Conservation (phyloP, 1,140 invertebrate genomes). For the Bombus pascuorum region DNA sequence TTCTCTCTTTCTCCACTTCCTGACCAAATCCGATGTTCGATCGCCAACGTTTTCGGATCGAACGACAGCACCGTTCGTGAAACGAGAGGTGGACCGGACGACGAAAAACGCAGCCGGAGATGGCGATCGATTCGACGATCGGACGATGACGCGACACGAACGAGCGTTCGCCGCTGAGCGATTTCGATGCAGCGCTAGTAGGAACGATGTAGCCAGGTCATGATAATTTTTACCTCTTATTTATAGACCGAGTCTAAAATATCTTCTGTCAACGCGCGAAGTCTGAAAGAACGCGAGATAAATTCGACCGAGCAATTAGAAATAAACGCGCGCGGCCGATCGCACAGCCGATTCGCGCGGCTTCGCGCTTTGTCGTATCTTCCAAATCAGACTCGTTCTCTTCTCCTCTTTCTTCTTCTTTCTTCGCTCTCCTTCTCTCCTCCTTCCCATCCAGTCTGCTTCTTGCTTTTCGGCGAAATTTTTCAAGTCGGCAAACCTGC, state of each 20-base stretch:
- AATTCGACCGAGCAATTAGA: conserved; percentile 30
- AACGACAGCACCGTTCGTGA: background rate
- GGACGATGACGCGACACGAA: no score
- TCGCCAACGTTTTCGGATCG: background rate
- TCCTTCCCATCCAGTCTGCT: background rate
- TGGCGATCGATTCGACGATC: background rate
- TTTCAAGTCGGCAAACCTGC: background rate
- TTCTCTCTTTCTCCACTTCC: background rate
- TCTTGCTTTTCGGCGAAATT: background rate
- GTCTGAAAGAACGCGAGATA: conserved; percentile 41
- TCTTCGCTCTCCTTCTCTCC: background rate
- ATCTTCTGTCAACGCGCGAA: conserved; percentile 43
- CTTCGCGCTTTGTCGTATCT: background rate
- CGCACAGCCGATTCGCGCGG: no score
- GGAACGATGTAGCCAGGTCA: conserved; percentile 29
- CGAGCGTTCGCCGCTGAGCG: background rate
- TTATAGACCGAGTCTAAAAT: conserved; percentile 40
- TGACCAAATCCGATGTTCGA: background rate
- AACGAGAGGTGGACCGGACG: no score
- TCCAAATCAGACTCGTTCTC: background rate
- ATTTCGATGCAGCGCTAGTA: conserved; percentile 3
- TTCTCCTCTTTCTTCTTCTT: background rate
- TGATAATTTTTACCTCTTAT: conserved; percentile 44
- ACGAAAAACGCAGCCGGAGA: accelerated
- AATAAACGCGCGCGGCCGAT: conserved; percentile 16